Base-by-base conservation (phyloP, 2,113 vertebrate species). In the Lampris incognitus region DNA sequence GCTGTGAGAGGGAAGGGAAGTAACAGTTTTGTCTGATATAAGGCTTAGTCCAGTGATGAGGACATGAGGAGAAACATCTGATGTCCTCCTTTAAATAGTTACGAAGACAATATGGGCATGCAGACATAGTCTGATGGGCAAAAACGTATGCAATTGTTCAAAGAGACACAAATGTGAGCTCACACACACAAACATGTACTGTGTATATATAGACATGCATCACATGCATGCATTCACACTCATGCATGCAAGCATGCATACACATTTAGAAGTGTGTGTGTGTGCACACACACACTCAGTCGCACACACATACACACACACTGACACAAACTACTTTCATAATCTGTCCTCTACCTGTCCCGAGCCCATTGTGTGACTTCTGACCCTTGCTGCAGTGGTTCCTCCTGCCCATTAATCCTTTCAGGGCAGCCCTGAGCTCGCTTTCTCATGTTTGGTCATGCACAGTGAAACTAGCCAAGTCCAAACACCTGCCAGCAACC, bases 381-480 rank as follows among this genome's bases (percentile, higher is more conserved):
- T 87, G 83, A 87, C 86, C 88, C 79, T 60, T 66, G 74, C 83
- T 64, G 59, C 78, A 54, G 71, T 63, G 76, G 70, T 81, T 50
- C 44, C 65, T 66, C 60, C 9, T 6, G 6, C 72, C 74, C 81
- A 69, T 57, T 92, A 88, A 92, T 92, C 89, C 82, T 86, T 72
- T 90, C 85, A 86, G 83, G 52, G 65, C 50, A 2, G 1, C 68
- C 76, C 80, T 92, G 89, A 92, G 86, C 89, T 82, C 2, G 2
- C 66, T 68, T 11, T 63, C 78, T 86, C 70, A 91, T 92, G 91
- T 88, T 76, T 85, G 81, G 83, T 88, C 89, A 92, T 87, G 91
- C 87, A 92, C 86, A 9, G 70, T 13, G 49, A 13, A 69, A n/a
- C 10, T 59, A 52, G 85, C 88, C 86, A 88, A 80, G 55, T 51